Percentiles rank a stretch among this genome's conserved stretches.
Evolutionary conservation across 2,888 invertebrate genomes (phyloP).

Genomic region (Tipula vernalis): DNA sequence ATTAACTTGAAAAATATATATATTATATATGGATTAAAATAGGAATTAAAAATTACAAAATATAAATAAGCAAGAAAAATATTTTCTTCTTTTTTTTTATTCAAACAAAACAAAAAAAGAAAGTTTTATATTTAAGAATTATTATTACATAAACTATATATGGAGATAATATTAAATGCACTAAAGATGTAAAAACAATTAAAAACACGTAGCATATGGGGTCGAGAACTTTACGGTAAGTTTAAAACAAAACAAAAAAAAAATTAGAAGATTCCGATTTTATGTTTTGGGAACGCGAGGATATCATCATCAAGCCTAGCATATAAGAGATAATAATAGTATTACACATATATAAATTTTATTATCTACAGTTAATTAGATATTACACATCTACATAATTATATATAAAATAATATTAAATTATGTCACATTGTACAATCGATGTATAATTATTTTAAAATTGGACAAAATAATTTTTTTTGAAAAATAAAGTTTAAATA

Average conservation of each 20-base stretch:
- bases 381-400: not conserved
- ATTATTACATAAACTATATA: not conserved
- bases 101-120: not conserved
- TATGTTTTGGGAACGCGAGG: not conserved
- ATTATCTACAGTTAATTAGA: not conserved
- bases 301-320: not conserved
- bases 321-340: not conserved
- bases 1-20: not conserved
- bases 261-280: not conserved
- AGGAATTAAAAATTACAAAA: not conserved
- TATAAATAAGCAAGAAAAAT: not conserved
- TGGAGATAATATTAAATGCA: not conserved
- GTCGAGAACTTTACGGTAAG: not conserved
- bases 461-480: not conserved
- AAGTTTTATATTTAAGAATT: not conserved
- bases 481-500: not conserved
- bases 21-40: not conserved
- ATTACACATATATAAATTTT: not conserved
- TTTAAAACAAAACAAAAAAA: not conserved
- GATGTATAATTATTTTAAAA: not conserved
- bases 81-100: not conserved
- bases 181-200: not conserved
- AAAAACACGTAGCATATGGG: not conserved
- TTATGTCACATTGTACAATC: not conserved
- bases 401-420: not conserved